These are phyloP conservation scores for Pteronotus mesoamericanus DNA, from an alignment of 2,797 vertebrate genomes.

Conservation along the genomic window DNA sequence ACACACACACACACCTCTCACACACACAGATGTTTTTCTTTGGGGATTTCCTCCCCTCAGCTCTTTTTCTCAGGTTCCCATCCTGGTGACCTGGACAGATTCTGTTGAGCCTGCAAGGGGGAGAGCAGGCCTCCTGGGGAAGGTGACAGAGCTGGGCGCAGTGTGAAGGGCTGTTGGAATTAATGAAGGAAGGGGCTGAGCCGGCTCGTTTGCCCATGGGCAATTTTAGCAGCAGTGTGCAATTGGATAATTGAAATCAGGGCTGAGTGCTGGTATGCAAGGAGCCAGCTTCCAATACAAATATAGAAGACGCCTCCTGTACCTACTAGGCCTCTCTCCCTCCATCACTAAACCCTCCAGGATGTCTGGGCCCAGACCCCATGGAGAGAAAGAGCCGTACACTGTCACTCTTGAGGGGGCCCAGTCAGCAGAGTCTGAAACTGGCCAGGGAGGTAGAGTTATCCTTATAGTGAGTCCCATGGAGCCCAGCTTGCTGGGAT, in stretches of 20 bases:
- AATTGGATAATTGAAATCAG: conserved; percentile 66
- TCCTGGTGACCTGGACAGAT: background rate
- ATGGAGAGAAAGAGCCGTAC: background rate
- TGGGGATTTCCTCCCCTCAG: background rate
- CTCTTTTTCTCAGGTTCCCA: background rate
- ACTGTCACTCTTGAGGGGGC: background rate
- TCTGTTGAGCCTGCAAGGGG: background rate
- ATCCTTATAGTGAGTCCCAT: accelerated
- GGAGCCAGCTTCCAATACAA: conserved; percentile 38
- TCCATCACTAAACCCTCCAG: background rate
- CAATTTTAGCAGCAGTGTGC: conserved; percentile 47
- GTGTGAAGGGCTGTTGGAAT: conserved; percentile 22
- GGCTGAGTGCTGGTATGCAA: background rate
- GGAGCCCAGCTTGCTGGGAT: background rate
- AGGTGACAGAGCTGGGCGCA: background rate
- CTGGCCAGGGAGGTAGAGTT: background rate
- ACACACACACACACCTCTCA: background rate
- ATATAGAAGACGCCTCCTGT: background rate
- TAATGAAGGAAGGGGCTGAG: conserved; percentile 47
- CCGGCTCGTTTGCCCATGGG: conserved; percentile 13
- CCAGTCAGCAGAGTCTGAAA: background rate
- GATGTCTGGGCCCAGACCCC: background rate
- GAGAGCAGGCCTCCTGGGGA: background rate
- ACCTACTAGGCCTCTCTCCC: background rate
- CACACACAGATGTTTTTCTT: background rate